A percentile compares a stretch with the other conserved stretches of the same genome.
These are phyloP conservation scores for Dreissena polymorpha DNA, from an alignment of 1,140 invertebrate genomes.

Conservation along the genomic window DNA sequence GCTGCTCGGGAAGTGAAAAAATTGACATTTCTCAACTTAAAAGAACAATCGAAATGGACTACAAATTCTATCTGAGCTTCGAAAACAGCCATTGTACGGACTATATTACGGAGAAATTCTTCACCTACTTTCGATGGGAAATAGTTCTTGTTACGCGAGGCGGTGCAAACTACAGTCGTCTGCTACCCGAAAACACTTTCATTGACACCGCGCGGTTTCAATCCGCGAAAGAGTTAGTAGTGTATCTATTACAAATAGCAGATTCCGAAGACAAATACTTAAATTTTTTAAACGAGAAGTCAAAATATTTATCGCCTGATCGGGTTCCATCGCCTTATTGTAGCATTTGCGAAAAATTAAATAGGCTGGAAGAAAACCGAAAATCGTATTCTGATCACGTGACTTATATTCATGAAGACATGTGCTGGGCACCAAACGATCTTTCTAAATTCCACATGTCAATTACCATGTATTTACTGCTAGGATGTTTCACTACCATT, in stretches of 20 bases:
- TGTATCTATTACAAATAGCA: constrained; percentile 11
- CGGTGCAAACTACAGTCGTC: constrained; percentile 4
- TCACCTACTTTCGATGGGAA: constrained; percentile 6
- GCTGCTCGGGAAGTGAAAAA: not conserved
- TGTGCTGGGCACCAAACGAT: no score
- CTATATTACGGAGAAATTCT: constrained; percentile 50
- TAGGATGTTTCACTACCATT: no score
- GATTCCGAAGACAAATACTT: not conserved
- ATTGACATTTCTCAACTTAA: not conserved
- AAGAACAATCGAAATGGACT: constrained; percentile 3
- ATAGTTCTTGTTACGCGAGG: constrained; percentile 25
- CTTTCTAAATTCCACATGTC: no score
- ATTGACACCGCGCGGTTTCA: constrained; percentile 15
- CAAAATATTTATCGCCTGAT: not conserved
- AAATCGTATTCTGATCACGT: constrained; percentile 21
- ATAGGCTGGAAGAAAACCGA: constrained; percentile 12
- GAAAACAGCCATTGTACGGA: constrained; percentile 46
- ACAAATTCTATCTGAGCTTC: constrained; percentile 47
- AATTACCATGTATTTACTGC: no score
- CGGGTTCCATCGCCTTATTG: constrained; percentile 1
- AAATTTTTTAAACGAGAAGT: constrained; percentile 14
- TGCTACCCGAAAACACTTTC: constrained; percentile 29
- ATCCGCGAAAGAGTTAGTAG: constrained; percentile 15
- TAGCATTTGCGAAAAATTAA: constrained; percentile 23
- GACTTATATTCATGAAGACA: constrained; percentile 6